phyloP scores from a whole-genome alignment of 2,888 invertebrate genomes.

The Kuschelorhynchus macadamiae region DNA sequence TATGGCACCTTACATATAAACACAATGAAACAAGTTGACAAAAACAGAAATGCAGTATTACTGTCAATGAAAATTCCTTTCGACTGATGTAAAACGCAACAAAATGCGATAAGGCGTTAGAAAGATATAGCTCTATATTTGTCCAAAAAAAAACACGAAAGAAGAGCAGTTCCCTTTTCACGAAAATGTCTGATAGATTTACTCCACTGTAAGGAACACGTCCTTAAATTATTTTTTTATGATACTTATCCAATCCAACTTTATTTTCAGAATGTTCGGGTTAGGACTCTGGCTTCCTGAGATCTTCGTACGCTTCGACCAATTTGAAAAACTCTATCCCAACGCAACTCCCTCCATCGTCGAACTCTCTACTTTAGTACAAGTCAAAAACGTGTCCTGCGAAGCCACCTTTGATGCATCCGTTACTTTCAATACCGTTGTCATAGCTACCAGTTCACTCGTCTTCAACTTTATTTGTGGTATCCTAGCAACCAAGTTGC shows the following conservation, averaged over 20 bases:
- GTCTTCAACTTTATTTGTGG: conserved; percentile 77
- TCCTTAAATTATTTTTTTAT: no score
- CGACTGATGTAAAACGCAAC: no score
- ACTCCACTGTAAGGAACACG: no score
- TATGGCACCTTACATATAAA: no score
- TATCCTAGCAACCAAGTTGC: conserved; percentile 69
- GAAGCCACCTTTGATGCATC: conserved; percentile 72
- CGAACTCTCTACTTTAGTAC: conserved; percentile 61
- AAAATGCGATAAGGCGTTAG: no score
- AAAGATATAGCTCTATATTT: no score
- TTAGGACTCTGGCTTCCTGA: conserved; percentile 85
- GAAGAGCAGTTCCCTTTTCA: no score
- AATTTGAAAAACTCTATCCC: conserved; percentile 67
- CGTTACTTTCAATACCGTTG: conserved; percentile 77
- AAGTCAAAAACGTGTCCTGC: conserved; percentile 64
- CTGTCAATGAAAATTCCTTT: no score
- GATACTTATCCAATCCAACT: background rate
- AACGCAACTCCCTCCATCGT: conserved; percentile 70
- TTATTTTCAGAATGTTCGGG: conserved; percentile 76
- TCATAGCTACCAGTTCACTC: conserved; percentile 77
- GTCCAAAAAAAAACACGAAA: no score
- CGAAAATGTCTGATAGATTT: no score
- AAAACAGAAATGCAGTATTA: no score
- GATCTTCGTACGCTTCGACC: conserved; percentile 75
- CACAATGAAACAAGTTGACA: no score